phyloP scores from a whole-genome alignment of 2,888 invertebrate genomes.

The Metacarcinus magister region DNA sequence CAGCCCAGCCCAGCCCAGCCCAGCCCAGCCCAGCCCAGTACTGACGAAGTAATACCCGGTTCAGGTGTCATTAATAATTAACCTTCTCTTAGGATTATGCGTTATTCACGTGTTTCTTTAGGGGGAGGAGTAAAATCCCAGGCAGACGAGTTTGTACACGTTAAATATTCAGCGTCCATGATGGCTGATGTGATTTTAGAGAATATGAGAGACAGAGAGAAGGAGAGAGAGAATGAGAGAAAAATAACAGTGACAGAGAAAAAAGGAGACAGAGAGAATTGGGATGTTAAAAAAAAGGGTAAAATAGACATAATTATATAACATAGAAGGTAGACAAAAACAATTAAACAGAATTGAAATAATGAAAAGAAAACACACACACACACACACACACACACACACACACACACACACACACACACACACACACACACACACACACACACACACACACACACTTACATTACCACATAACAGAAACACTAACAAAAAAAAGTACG shows the following conservation, averaged over 20 bases:
- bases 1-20: no score
- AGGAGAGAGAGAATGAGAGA: constrained; percentile 13
- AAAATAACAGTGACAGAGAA: neutral
- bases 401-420: constrained; percentile 50
- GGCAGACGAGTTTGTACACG: neutral
- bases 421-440: constrained; percentile 59
- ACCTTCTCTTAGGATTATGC: constrained; percentile 3
- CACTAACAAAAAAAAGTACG: neutral
- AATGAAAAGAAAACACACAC: neutral
- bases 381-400: constrained; percentile 52
- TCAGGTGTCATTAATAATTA: neutral
- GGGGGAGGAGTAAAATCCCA: constrained; percentile 36
- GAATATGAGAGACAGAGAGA: neutral
- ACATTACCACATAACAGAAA: neutral
- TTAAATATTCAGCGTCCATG: constrained; percentile 15
- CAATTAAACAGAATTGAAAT: neutral
- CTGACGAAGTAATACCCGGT: constrained; percentile 18
- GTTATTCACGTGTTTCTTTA: constrained; percentile 34
- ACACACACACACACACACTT: constrained; percentile 6
- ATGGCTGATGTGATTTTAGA: constrained; percentile 51
- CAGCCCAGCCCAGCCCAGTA: neutral
- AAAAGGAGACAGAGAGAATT: neutral
- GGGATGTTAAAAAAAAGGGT: neutral
- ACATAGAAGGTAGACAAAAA: neutral
- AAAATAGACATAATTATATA: neutral